Conservation (phyloP, 2,797 vertebrate genomes). For the Sitta carolinensis region DNA sequence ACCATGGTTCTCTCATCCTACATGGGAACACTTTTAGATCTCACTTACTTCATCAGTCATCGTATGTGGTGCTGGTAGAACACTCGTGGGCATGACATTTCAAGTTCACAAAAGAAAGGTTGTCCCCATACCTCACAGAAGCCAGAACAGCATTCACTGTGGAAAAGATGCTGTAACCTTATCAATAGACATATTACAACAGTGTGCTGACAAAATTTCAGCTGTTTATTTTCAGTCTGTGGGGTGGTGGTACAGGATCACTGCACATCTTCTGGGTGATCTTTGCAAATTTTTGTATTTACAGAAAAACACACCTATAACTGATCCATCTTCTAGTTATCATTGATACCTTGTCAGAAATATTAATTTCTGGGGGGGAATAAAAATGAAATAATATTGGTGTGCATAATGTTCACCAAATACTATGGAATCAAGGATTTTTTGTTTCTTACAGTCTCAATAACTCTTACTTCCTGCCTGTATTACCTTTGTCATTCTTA, state of each 20-base stretch:
- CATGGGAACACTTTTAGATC: not conserved
- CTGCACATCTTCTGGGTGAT: not conserved
- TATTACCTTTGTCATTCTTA: not conserved
- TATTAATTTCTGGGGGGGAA: not conserved
- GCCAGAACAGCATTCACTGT: not conserved
- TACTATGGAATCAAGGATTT: not conserved
- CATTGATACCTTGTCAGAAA: not conserved
- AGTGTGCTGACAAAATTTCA: not conserved
- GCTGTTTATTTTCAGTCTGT: not conserved
- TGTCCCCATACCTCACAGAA: not conserved
- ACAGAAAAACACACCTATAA: not conserved
- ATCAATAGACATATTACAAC: not conserved
- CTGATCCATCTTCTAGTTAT: not conserved
- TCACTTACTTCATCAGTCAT: not conserved
- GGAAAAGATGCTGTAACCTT: not conserved
- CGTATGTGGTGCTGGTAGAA: not conserved
- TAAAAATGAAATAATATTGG: not conserved
- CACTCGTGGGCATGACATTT: accelerated
- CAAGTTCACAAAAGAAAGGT: not conserved
- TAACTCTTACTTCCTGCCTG: not conserved
- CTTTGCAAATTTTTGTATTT: not conserved
- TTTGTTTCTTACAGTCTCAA: not conserved
- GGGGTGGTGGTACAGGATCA: not conserved
- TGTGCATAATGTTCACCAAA: not conserved
- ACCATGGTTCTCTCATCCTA: not conserved